Evolutionary conservation across 2,888 invertebrate genomes (phyloP), one percentile per base, ranked within the genome.

Genomic region (Coremacera marginata): DNA sequence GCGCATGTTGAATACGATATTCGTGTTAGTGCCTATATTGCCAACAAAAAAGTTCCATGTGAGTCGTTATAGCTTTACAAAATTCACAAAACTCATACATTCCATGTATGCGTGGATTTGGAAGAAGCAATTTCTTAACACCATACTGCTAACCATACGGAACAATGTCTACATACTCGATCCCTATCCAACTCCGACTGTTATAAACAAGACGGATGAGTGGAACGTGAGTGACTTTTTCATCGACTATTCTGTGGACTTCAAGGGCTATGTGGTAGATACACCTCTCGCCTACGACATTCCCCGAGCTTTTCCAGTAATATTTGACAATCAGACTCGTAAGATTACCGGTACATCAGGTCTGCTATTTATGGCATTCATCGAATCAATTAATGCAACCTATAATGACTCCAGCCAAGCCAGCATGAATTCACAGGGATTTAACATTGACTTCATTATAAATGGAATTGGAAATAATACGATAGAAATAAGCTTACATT

Each of bases 401-500:
- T 77, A 86, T 3, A 75, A 80, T 52, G 86, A 85, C 19, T 79
- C 83, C 3, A 78, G 44, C 7, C 27, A 27, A 5, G 4, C n/a
- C 19, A 34, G n/a, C n/a, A 65, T 34, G 34, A n/a, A 31, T 2
- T 19, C 31, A 3, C 31, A 65, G 25, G 60, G 27, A 34, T 65
- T 65, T 5, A 19, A 27, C 5, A 16, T 65, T 34, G 63, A 65
- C 9, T 16, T 9, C 63, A 16, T 65, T 34, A 16, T 65, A 5
- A 16, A 65, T 65, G 34, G 16, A 14, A 34, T 83, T 11, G 62
- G 60, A 8, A 44, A 79, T 0, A 81, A 85, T n/a, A 78, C 81
- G 8, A 81, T 86, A 19, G 88, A 88, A 74, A 85, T 86, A 0
- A 74, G 85, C 11, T 80, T 87, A 3, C 85, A 87, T 73, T 84